Percentiles rank a stretch among this genome's conserved stretches.
These are phyloP conservation scores for Smittia sp. DNA, from an alignment of 2,888 invertebrate species.

Conservation along the genomic window DNA sequence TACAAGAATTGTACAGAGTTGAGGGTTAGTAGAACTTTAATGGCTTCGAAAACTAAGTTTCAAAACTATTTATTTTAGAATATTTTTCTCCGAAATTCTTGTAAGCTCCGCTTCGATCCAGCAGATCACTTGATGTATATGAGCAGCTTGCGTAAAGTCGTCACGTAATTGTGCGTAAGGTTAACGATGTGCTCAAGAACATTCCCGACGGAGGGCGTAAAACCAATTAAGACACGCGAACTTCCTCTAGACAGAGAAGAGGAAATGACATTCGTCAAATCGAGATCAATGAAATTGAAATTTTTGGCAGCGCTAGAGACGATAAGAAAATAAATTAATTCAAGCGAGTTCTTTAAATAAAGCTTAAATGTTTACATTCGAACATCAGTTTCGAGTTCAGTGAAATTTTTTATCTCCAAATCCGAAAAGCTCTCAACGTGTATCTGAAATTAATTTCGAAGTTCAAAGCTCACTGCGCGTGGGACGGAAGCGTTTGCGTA, in stretches of 20 bases:
- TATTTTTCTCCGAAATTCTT: slow-evolving; percentile 25
- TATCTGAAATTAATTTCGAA: no score
- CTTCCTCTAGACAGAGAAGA: background rate
- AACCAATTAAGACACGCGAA: slow-evolving; percentile 3
- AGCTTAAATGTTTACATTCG: background rate
- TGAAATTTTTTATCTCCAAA: no score
- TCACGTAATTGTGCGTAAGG: slow-evolving; percentile 16
- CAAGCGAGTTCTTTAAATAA: background rate
- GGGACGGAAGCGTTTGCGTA: no score
- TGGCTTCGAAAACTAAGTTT: background rate
- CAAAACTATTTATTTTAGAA: background rate
- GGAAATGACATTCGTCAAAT: background rate
- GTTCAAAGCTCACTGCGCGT: no score
- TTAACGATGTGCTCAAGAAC: background rate
- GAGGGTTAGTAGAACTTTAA: slow-evolving; percentile 17
- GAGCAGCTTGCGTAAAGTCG: slow-evolving; percentile 34
- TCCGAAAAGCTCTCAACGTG: no score
- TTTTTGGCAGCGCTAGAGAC: background rate
- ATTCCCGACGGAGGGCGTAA: slow-evolving; percentile 4
- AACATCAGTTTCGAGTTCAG: background rate
- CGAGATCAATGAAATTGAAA: no score
- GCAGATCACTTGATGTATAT: slow-evolving; percentile 23
- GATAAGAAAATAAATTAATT: background rate
- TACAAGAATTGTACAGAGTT: slow-evolving; percentile 25
- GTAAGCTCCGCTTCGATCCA: slow-evolving; percentile 15